A percentile compares a stretch with the other conserved stretches of the same genome.
phyloP scores from a whole-genome alignment of 1,140 invertebrate species.

The Popillia japonica region DNA sequence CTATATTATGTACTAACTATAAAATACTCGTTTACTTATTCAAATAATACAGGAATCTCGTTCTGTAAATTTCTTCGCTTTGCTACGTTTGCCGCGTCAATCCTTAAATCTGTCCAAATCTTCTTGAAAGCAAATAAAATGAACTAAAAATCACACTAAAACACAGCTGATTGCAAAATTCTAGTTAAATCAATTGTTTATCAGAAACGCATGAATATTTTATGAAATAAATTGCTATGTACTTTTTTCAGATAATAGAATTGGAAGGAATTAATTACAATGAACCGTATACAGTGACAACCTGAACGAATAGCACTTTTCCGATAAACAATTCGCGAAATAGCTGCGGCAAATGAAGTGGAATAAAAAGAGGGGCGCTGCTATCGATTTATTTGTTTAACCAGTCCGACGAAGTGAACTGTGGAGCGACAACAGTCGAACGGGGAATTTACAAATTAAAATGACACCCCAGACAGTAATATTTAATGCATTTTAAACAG shows the following conservation, averaged over 20 bases:
- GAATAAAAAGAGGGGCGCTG: slow-evolving; percentile 25
- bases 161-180: no score
- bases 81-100: no score
- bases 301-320: slow-evolving; percentile 8
- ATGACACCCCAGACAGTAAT: slow-evolving; percentile 34
- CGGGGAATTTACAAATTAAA: slow-evolving; percentile 30
- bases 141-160: no score
- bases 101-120: no score
- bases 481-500: slow-evolving; percentile 29
- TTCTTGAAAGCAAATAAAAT: no score
- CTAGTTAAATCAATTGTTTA: background rate
- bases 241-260: slow-evolving; percentile 11
- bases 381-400: slow-evolving; percentile 33
- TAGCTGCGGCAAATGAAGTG: slow-evolving; percentile 1
- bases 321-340: slow-evolving; percentile 28
- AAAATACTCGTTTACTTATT: no score
- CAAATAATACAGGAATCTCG: no score
- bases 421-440: slow-evolving; percentile 24
- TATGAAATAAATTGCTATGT: background rate
- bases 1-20: no score
- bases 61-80: no score
- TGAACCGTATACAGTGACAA: background rate
- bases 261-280: slow-evolving; percentile 12
- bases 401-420: slow-evolving; percentile 20
- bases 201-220: background rate